phyloP scores from a whole-genome alignment of 2,888 invertebrate species.

The Allygus modestus region DNA sequence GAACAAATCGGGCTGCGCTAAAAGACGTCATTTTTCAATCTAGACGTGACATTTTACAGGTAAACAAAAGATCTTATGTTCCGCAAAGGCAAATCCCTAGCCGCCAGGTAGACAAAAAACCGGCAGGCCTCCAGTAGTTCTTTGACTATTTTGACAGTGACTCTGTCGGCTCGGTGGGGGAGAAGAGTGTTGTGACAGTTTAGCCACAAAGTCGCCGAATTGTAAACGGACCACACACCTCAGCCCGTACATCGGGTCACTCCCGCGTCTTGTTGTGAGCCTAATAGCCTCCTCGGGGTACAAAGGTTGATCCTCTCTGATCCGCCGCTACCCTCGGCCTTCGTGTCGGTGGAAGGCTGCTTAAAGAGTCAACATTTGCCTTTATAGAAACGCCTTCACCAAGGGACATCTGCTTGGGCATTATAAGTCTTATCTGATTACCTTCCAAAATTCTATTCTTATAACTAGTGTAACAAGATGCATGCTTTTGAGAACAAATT shows the following conservation, averaged over 20 bases:
- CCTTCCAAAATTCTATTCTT: too few relatives aligned
- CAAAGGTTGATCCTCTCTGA: background rate
- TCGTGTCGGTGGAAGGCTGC: background rate
- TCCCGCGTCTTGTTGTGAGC: background rate
- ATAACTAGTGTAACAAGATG: too few relatives aligned
- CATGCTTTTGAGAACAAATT: too few relatives aligned
- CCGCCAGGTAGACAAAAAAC: slow-evolving; percentile 26
- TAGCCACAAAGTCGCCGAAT: slow-evolving; percentile 43
- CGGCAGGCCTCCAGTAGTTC: slow-evolving; percentile 32
- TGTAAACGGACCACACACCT: slow-evolving; percentile 49
- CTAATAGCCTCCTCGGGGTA: background rate
- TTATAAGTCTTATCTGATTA: too few relatives aligned
- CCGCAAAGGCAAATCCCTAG: slow-evolving; percentile 34
- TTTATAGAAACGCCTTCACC: background rate
- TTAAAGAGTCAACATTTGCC: background rate
- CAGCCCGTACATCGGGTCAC: background rate
- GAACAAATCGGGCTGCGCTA: slow-evolving; percentile 48
- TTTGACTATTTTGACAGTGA: slow-evolving; percentile 40
- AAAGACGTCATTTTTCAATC: slow-evolving; percentile 53
- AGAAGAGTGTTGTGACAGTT: slow-evolving; percentile 40
- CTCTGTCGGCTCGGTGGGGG: background rate
- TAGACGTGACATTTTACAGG: slow-evolving; percentile 19
- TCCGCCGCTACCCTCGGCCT: background rate
- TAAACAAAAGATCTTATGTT: slow-evolving; percentile 47
- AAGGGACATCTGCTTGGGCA: background rate